Percentiles rank a stretch among this genome's conserved stretches.
Conservation (phyloP, 2,888 invertebrate species). For the Amiota minor region DNA sequence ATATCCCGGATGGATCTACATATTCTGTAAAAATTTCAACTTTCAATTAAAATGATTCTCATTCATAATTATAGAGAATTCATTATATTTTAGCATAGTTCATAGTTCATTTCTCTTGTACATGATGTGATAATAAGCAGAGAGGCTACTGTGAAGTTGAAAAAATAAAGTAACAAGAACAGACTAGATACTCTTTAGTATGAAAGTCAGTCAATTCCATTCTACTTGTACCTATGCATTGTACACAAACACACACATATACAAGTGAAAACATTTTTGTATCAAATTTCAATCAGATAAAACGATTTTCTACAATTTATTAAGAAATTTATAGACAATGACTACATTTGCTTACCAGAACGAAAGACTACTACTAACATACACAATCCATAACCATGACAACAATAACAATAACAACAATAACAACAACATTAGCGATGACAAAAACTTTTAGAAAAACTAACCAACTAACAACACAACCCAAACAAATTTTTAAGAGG, state of each 20-base stretch:
- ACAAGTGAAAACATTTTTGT: constrained; percentile 15
- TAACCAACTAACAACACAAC: background rate
- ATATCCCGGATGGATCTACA: too few species aligned
- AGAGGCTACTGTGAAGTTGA: background rate
- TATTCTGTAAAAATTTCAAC: too few species aligned
- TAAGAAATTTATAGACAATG: constrained; percentile 28
- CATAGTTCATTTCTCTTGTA: too few species aligned
- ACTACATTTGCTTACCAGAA: constrained; percentile 9
- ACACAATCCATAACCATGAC: background rate
- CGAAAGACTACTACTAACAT: too few species aligned
- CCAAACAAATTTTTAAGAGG: too few species aligned
- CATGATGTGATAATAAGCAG: too few species aligned
- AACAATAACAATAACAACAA: background rate
- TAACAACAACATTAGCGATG: background rate
- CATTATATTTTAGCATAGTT: too few species aligned
- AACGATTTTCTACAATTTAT: constrained; percentile 28
- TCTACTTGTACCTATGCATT: background rate
- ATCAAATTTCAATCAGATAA: constrained; percentile 27
- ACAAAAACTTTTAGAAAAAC: background rate
- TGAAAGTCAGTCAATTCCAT: background rate
- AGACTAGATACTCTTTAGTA: background rate
- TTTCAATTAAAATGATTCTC: too few species aligned
- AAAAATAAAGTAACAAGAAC: background rate
- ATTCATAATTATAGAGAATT: too few species aligned
- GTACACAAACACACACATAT: background rate